These are phyloP conservation scores for Laterallus jamaicensis DNA, from an alignment of 2,113 vertebrate species.

Conservation along the genomic window DNA sequence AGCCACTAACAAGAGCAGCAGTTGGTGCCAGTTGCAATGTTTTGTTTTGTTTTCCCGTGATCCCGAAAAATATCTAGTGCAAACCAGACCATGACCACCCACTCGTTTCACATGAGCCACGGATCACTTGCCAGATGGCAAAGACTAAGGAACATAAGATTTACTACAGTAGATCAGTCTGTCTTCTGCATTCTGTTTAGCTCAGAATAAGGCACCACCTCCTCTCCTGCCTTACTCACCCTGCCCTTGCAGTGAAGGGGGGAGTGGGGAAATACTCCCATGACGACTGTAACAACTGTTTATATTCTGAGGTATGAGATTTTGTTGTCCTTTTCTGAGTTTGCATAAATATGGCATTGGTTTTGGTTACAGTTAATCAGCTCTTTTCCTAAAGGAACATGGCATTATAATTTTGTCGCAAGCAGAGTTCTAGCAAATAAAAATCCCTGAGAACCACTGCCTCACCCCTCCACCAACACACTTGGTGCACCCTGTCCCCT, in stretches of 20 bases:
- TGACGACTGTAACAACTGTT: neutral
- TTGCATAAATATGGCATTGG: neutral
- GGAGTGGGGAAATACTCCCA: neutral
- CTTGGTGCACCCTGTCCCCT: too few relatives aligned
- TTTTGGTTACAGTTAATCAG: constrained; percentile 5
- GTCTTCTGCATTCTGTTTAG: neutral
- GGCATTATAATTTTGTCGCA: neutral
- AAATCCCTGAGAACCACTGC: neutral
- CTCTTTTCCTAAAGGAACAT: neutral
- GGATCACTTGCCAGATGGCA: constrained; percentile 56
- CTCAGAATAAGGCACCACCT: neutral
- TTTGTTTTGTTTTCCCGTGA: constrained; percentile 38
- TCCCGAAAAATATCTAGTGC: constrained; percentile 42
- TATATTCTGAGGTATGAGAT: neutral
- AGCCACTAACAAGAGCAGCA: neutral
- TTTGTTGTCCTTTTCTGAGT: neutral
- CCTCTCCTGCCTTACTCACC: neutral
- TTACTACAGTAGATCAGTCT: constrained; percentile 11
- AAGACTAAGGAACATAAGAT: constrained; percentile 11
- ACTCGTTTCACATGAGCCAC: constrained; percentile 59
- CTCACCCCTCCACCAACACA: too few relatives aligned
- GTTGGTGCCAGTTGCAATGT: constrained; percentile 26
- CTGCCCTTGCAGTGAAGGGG: neutral
- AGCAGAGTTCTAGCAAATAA: neutral
- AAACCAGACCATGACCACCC: constrained; percentile 56